Percentiles rank a stretch among this genome's conserved stretches.
Evolutionary conservation across 64 coral and sea anemone genomes (phyloP).

Genomic region (Montipora foliosa): DNA sequence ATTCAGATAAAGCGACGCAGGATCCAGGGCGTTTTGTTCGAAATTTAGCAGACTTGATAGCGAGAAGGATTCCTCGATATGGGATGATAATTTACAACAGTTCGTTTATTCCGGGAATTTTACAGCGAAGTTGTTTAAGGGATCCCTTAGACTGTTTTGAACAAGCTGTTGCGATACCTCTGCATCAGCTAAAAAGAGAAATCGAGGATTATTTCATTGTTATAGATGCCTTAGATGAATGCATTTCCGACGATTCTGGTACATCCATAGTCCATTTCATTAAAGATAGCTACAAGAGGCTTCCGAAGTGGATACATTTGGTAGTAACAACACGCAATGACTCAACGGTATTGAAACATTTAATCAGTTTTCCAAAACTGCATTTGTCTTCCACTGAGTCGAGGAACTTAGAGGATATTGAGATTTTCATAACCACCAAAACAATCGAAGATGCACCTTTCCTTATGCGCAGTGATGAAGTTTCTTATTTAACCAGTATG

Average conservation of each 20-base stretch:
- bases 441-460: background rate
- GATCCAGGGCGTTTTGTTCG: constrained; percentile 64
- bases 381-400: constrained; percentile 7
- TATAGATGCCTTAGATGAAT: constrained; percentile 81
- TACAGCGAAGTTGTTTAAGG: constrained; percentile 20
- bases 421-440: background rate
- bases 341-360: constrained; percentile 18
- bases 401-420: constrained; percentile 71
- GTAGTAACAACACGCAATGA: constrained; percentile 65
- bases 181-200: constrained; percentile 6
- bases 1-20: constrained; percentile 62
- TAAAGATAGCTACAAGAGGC: background rate
- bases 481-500: constrained; percentile 32
- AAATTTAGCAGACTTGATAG: constrained; percentile 63
- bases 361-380: constrained; percentile 5
- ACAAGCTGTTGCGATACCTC: constrained; percentile 45
- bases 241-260: background rate
- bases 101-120: constrained; percentile 22
- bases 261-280: constrained; percentile 50
- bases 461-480: background rate
- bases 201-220: constrained; percentile 25
- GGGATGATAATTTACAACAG: constrained; percentile 40
- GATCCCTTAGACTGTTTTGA: constrained; percentile 71
- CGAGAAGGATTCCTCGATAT: constrained; percentile 61
- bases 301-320: constrained; percentile 52